These are phyloP conservation scores for Notamacropus eugenii DNA, from an alignment of 2,797 vertebrate species.

Conservation along the genomic window DNA sequence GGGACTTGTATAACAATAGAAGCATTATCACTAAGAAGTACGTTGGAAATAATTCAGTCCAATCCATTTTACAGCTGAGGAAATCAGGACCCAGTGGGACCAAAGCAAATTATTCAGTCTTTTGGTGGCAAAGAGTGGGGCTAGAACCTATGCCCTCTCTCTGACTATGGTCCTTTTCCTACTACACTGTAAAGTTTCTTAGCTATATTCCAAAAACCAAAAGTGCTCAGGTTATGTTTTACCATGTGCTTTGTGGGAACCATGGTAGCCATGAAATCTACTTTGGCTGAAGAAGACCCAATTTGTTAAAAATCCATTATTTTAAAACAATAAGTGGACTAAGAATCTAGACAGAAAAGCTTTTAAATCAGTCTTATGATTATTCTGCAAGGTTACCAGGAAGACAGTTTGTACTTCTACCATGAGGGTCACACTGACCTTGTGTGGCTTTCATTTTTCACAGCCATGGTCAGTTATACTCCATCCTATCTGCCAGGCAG, in stretches of 20 bases:
- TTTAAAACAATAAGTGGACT: background rate
- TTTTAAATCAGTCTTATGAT: background rate
- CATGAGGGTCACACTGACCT: conserved; percentile 33
- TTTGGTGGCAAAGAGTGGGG: background rate
- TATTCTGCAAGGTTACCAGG: background rate
- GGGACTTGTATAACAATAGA: background rate
- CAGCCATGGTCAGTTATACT: background rate
- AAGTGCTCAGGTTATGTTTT: background rate
- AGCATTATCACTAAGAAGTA: background rate
- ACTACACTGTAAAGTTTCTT: background rate
- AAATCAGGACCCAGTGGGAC: background rate
- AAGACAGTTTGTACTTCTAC: conserved; percentile 17
- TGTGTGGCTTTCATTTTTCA: conserved; percentile 26
- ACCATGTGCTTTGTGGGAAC: background rate
- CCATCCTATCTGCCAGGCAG: conserved; percentile 29
- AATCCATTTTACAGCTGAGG: background rate
- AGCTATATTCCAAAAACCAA: background rate
- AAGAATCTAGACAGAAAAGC: background rate
- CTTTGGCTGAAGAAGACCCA: background rate
- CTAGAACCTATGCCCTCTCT: background rate
- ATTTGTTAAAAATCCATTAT: background rate
- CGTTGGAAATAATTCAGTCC: background rate
- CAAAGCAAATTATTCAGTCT: background rate
- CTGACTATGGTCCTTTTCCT: background rate
- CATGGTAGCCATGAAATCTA: background rate